Base-by-base conservation (phyloP, 2,888 invertebrate genomes). In the Cabera pusaria region DNA sequence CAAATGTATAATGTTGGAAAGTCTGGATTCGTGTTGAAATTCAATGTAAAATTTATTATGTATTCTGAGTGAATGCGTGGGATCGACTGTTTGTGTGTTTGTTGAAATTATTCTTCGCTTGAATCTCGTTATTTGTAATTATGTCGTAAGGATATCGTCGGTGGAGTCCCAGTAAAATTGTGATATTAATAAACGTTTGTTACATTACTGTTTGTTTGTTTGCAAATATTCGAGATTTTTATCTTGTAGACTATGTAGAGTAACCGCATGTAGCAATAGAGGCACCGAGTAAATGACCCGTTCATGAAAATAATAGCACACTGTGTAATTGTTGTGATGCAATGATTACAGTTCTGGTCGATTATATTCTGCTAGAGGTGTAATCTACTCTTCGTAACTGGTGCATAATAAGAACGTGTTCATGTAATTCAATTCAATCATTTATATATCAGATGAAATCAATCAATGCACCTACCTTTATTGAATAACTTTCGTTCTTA, bases 171-270 rank as follows among this genome's bases (percentile, higher is more conserved):
- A 76, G 82, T 78, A 72, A 80, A 85, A 81, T 78, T 87, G 87
- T 88, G 87, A 88, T 87, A 88, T 85, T 81, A 87, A 79, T 81
- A 83, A 82, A 81, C 72, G 79, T 83, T 82, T 77, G 73, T 77
- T 73, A 32, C 46, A 47, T 56, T 42, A 55, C 8, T 14, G 27
- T 36, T 16, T 28, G 36, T 43, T 24, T 50, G 51, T 25, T 39
- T 39, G 20, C 18, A 38, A 6, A 34, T 25, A 2, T 27, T 3
- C 5, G 24, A 21, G 27, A 21, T 34, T 31, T n/a, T 38, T 20
- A 31, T 25, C 22, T 11, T 26, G 24, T 12, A n/a, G n/a, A 10
- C n/a, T n/a, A n/a, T n/a, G n/a, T n/a, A n/a, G 2, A 21, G 9
- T 31, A 16, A 14, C 7, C 20, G 20, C 7, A 26, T 33, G 35